Evolutionary conservation across 2,113 vertebrate species (phyloP).

Genomic region (Climacteris rufus): DNA sequence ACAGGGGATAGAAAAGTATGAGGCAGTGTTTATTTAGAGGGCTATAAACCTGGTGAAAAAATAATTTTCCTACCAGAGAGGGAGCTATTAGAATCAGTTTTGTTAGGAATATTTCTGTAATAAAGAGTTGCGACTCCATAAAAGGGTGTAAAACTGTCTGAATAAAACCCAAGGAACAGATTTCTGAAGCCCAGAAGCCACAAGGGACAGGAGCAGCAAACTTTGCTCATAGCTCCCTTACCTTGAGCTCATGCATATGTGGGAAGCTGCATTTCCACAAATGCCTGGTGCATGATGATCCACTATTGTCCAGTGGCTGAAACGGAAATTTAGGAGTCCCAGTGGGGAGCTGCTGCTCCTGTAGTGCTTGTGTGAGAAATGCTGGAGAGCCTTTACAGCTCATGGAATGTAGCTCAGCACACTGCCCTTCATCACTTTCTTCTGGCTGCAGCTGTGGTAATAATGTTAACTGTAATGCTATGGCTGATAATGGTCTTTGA

Average conservation of each 20-base stretch:
- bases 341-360: background rate
- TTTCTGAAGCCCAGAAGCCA: background rate
- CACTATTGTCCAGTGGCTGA: background rate
- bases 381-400: background rate
- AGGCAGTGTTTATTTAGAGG: background rate
- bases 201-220: background rate
- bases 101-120: background rate
- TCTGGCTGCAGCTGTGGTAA: background rate
- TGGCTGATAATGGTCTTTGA: background rate
- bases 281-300: background rate
- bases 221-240: background rate
- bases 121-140: background rate
- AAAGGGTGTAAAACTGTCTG: background rate
- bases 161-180: background rate
- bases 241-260: rapidly evolving
- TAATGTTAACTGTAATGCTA: background rate
- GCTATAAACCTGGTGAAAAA: background rate
- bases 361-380: background rate
- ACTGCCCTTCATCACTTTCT: background rate
- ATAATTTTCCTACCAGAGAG: background rate
- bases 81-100: background rate
- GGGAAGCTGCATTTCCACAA: background rate
- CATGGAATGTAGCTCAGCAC: background rate
- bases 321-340: background rate
- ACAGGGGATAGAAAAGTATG: background rate